phyloP scores from a whole-genome alignment of 1,140 invertebrate species.

The Parapsyche elsis region DNA sequence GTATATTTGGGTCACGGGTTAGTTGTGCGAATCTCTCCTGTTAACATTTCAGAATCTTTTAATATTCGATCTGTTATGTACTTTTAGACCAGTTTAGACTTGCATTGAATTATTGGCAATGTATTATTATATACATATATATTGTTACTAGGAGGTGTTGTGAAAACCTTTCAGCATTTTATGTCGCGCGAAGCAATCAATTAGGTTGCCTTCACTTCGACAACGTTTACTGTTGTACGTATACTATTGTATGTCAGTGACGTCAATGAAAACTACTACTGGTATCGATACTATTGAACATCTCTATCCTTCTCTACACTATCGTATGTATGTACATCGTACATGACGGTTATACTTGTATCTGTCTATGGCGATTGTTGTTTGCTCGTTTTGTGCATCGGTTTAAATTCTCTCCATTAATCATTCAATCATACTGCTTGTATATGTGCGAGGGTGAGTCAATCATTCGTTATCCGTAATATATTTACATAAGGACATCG shows the following conservation, averaged over 20 bases:
- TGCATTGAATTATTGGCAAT: background rate
- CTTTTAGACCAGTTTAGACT: background rate
- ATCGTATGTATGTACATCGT: too few relatives aligned
- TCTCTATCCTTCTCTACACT: too few relatives aligned
- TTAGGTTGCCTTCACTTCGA: background rate
- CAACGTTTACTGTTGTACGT: background rate
- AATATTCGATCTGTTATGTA: too few relatives aligned
- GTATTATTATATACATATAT: background rate
- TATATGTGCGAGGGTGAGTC: too few relatives aligned
- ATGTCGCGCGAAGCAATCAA: background rate
- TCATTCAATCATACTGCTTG: too few relatives aligned
- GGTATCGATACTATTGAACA: too few relatives aligned
- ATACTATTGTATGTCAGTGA: background rate
- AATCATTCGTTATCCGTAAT: too few relatives aligned
- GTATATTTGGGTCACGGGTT: background rate
- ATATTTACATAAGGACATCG: too few relatives aligned
- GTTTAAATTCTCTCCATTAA: too few relatives aligned
- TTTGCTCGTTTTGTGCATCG: too few relatives aligned
- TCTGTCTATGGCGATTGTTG: too few relatives aligned
- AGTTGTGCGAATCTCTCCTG: background rate
- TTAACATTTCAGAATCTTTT: background rate
- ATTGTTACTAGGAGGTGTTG: background rate
- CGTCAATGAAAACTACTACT: background rate
- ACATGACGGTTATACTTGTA: too few relatives aligned
- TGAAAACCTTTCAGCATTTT: constrained; percentile 3